phyloP scores from a whole-genome alignment of 2,113 vertebrate species.

The Ciconia maguari region DNA sequence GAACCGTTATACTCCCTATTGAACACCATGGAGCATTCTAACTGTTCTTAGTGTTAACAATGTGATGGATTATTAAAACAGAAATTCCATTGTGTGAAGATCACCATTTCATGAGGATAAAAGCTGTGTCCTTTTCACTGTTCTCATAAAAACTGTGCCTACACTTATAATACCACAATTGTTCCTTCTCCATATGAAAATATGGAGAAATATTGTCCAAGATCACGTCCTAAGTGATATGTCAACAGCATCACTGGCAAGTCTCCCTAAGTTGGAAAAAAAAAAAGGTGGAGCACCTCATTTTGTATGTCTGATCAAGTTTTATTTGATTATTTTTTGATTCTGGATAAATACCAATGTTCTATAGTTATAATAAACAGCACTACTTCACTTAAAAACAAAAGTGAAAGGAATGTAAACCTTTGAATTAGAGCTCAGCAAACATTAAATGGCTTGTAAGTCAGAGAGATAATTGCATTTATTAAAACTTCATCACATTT shows the following conservation, averaged over 20 bases:
- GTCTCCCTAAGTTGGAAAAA: background rate
- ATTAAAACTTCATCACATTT: background rate
- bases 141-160: background rate
- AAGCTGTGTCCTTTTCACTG: background rate
- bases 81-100: background rate
- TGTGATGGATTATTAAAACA: background rate
- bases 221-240: background rate
- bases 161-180: background rate
- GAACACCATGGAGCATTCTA: background rate
- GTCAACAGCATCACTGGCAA: background rate
- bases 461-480: background rate
- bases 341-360: background rate
- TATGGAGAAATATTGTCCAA: background rate
- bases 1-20: background rate
- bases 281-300: background rate
- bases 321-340: background rate
- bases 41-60: background rate
- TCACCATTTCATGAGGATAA: background rate
- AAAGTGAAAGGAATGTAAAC: background rate
- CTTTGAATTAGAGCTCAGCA: background rate
- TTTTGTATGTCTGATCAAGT: background rate
- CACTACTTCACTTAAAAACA: background rate
- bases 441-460: background rate
- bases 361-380: background rate
- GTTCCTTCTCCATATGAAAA: background rate